A percentile compares a stretch with the other conserved stretches of the same genome.
Conservation (phyloP, 1,140 invertebrate species). For the Harpegnathos saltator region DNA sequence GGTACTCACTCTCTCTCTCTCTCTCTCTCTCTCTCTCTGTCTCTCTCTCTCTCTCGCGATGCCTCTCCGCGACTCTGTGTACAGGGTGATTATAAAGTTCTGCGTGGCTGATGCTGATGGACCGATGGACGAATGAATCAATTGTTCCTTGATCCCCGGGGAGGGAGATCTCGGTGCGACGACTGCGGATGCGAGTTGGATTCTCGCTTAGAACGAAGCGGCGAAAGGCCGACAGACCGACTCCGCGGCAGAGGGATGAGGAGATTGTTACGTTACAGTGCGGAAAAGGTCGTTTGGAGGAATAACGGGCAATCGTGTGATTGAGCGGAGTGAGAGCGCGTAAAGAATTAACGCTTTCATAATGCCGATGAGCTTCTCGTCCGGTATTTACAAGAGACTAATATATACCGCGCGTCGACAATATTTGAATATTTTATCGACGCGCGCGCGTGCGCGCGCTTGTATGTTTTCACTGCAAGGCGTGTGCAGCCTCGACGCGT, state of each 20-base stretch:
- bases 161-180: no score
- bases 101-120: conserved; percentile 61
- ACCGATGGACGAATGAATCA: conserved; percentile 32
- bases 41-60: conserved; percentile 60
- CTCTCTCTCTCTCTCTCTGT: conserved; percentile 59
- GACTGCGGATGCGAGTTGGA: not conserved
- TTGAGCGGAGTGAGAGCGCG: not conserved
- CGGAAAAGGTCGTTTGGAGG: no score
- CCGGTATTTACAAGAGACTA: not conserved
- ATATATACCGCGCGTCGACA: conserved; percentile 19
- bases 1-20: conserved; percentile 55
- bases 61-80: conserved; percentile 67
- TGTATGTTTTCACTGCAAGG: conserved; percentile 4
- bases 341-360: not conserved
- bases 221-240: no score
- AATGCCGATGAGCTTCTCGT: not conserved
- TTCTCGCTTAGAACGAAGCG: not conserved
- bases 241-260: no score
- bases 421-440: conserved; percentile 10
- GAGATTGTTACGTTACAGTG: not conserved
- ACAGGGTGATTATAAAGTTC: conserved; percentile 80
- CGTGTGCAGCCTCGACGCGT: conserved; percentile 1
- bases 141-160: not conserved
- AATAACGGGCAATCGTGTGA: no score
- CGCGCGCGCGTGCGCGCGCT: not conserved